These are phyloP conservation scores for Diplogasteroides magnus DNA, from an alignment of 1,140 invertebrate genomes.

Conservation along the genomic window DNA sequence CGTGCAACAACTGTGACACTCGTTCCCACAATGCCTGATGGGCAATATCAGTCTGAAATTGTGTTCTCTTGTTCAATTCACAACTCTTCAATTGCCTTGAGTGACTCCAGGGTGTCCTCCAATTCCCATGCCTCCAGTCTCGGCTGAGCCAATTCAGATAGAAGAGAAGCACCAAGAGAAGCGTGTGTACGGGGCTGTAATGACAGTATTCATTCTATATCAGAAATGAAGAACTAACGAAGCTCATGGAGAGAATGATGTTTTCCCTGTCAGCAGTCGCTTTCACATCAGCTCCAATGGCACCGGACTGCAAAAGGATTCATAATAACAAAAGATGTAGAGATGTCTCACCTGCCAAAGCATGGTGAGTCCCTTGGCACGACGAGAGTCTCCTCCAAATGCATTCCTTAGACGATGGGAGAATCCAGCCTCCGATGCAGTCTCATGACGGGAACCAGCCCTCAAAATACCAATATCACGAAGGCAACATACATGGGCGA, in stretches of 20 bases:
- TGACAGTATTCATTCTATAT: background rate
- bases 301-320: background rate
- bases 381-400: background rate
- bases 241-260: conserved; percentile 1
- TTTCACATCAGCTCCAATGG: background rate
- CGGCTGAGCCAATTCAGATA: background rate
- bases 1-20: background rate
- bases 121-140: background rate
- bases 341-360: background rate
- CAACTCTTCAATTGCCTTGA: too few relatives aligned
- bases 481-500: too few relatives aligned
- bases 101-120: background rate
- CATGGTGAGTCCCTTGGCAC: conserved; percentile 1
- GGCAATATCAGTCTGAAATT: background rate
- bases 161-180: background rate
- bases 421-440: background rate
- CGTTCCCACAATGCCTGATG: background rate
- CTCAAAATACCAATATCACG: too few relatives aligned
- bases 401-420: background rate
- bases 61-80: too few relatives aligned
- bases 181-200: background rate
- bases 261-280: background rate
- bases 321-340: background rate
- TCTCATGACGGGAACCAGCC: background rate
- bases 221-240: background rate